Conservation (phyloP, 1,140 invertebrate species). For the Drosophila lini region DNA sequence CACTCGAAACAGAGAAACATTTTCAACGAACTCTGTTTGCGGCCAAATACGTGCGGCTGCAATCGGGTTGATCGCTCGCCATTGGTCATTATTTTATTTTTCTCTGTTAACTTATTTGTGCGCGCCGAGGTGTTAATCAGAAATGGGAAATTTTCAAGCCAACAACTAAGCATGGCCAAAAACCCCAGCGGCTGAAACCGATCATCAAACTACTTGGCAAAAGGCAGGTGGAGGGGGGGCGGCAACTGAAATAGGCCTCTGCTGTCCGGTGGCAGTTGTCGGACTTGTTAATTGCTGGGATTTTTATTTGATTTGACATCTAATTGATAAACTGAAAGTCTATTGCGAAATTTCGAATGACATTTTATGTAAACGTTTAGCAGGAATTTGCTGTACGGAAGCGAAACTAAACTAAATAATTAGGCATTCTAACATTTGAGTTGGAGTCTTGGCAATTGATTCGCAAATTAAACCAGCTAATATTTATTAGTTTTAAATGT, state of each 20-base stretch:
- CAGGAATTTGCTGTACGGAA: conserved; percentile 28
- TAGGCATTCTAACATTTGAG: conserved; percentile 20
- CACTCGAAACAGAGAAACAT: conserved; percentile 26
- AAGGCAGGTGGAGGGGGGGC: not conserved
- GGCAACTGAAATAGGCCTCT: conserved; percentile 17
- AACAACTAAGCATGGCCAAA: conserved; percentile 50
- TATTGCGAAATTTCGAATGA: conserved; percentile 42
- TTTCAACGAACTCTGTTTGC: conserved; percentile 49
- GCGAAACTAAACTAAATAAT: conserved; percentile 18
- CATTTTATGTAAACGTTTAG: conserved; percentile 26
- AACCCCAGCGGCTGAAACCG: not conserved
- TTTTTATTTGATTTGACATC: conserved; percentile 58
- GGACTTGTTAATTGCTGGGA: conserved; percentile 50
- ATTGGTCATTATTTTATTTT: conserved; percentile 20
- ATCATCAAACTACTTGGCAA: conserved; percentile 7
- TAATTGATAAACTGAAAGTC: conserved; percentile 49
- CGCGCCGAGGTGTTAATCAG: conserved; percentile 48
- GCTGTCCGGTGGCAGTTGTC: not conserved
- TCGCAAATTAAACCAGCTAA: not conserved
- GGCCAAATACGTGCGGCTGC: conserved; percentile 29
- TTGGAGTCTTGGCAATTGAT: conserved; percentile 15
- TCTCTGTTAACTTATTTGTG: conserved; percentile 24
- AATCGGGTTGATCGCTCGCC: conserved; percentile 27
- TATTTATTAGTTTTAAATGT: conserved; percentile 4
- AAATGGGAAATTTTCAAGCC: conserved; percentile 49